Evolutionary conservation across 2,113 vertebrate species (phyloP).

Genomic region (Crotalus horridus): DNA sequence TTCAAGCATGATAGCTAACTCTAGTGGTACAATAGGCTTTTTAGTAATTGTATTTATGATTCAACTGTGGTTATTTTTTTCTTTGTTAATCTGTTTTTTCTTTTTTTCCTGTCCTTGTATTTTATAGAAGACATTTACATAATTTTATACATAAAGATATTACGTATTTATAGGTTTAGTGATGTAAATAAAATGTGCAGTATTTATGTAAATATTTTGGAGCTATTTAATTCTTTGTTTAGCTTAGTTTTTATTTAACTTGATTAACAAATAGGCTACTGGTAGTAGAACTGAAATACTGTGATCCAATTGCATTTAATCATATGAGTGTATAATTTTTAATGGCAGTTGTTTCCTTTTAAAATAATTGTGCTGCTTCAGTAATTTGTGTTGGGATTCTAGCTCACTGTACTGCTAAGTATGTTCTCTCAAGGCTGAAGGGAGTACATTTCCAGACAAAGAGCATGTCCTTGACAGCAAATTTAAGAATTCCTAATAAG

Average conservation of each 20-base stretch:
- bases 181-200: not conserved
- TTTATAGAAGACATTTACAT: conserved; percentile 5
- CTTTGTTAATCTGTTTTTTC: not conserved
- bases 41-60: conserved; percentile 25
- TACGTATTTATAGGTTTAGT: not conserved
- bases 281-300: not conserved
- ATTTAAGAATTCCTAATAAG: not conserved
- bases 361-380: not conserved
- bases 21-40: not conserved
- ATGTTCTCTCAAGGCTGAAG: not conserved
- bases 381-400: conserved; percentile 18
- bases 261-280: fast-evolving
- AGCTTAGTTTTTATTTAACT: conserved; percentile 15
- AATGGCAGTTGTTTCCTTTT: not conserved
- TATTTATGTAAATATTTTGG: conserved; percentile 6
- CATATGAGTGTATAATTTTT: not conserved
- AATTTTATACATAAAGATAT: not conserved
- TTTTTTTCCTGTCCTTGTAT: not conserved
- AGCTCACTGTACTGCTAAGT: conserved; percentile 21
- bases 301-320: conserved; percentile 1
- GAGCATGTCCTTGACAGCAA: not conserved
- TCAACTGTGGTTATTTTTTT: not conserved
- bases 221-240: conserved; percentile 6
- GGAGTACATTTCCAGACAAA: not conserved
- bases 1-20: conserved; percentile 33